Conservation (phyloP, 2,113 vertebrate genomes). For the Percina caprodes region DNA sequence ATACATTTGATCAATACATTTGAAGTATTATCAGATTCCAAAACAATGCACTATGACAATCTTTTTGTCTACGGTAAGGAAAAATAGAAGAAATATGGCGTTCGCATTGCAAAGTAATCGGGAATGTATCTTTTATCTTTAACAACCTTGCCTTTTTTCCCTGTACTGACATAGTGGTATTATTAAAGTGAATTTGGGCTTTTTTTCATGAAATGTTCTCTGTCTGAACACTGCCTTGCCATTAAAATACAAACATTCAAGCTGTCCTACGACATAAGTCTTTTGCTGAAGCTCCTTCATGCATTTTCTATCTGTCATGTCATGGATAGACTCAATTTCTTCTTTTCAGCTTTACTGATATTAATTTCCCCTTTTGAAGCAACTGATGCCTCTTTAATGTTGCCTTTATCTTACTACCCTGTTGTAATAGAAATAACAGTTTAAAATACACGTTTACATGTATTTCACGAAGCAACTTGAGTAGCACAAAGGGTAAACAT, state of each 20-base stretch:
- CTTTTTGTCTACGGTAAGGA: not conserved
- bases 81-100: too few species aligned
- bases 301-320: not conserved
- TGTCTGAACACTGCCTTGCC: not conserved
- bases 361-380: not conserved
- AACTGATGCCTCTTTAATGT: not conserved
- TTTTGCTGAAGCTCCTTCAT: not conserved
- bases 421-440: not conserved
- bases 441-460: constrained; percentile 9
- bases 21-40: not conserved
- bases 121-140: not conserved
- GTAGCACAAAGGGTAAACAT: not conserved
- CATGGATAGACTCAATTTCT: not conserved
- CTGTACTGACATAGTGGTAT: not conserved
- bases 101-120: not conserved
- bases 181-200: not conserved
- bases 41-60: not conserved
- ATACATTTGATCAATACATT: not conserved
- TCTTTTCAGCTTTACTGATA: not conserved
- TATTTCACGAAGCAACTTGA: not conserved
- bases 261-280: not conserved
- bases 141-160: not conserved
- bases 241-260: not conserved
- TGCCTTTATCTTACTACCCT: not conserved
- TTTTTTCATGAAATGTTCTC: not conserved